These are phyloP conservation scores for Unio delphinus DNA, from an alignment of 2,888 invertebrate genomes.

Conservation along the genomic window DNA sequence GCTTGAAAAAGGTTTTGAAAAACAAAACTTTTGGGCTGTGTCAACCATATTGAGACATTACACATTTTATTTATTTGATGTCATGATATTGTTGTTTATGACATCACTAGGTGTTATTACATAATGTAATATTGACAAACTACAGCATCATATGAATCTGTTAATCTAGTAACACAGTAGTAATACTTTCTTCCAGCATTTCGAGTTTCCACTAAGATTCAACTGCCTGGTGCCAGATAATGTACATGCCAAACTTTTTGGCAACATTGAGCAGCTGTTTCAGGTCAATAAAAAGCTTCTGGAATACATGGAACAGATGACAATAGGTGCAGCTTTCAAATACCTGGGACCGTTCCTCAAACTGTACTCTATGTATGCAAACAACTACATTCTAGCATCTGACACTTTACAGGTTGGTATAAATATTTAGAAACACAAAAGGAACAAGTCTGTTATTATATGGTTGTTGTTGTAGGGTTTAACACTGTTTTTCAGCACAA, in stretches of 20 bases:
- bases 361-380: constrained; percentile 84
- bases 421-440: too few species aligned
- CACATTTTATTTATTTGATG: too few species aligned
- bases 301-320: constrained; percentile 71
- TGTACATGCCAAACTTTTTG: constrained; percentile 64
- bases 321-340: constrained; percentile 79
- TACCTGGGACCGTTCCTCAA: constrained; percentile 85
- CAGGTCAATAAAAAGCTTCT: constrained; percentile 70
- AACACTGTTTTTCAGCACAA: too few species aligned
- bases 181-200: constrained; percentile 55
- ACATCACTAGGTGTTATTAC: too few species aligned
- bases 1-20: too few species aligned
- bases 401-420: constrained; percentile 76
- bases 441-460: too few species aligned
- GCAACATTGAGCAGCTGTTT: constrained; percentile 71
- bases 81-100: too few species aligned
- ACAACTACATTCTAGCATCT: constrained; percentile 80
- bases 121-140: neutral
- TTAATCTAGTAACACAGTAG: too few species aligned
- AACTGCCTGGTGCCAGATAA: constrained; percentile 61
- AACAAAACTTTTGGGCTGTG: too few species aligned
- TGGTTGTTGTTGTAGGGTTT: too few species aligned
- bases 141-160: neutral
- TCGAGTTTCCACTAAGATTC: constrained; percentile 66
- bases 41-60: too few species aligned